Evolutionary conservation across 2,797 vertebrate species (phyloP), one percentile per base, ranked within the genome.

Genomic region (Myioborus melanocephalus): DNA sequence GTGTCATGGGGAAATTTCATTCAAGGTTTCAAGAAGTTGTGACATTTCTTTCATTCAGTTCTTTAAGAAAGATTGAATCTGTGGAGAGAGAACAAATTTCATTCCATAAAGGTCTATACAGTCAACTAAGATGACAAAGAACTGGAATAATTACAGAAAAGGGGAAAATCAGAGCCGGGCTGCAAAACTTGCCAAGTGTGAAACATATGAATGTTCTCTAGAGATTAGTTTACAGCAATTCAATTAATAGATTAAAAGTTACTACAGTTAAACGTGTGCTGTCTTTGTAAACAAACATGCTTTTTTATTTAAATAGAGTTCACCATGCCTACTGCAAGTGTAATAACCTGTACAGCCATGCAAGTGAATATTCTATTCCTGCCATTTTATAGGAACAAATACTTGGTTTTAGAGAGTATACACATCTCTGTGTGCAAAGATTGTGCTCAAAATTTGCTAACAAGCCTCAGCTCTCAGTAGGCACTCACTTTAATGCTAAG

Each of bases 91-190:
- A 79, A 35, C 7, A 72, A 43, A 64, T 65, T 69, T 69, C 17
- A 65, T 76, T 78, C 55, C n/a, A 14, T 60, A 61, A 79, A 77
- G 8, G 23, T 46, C 71, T 65, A 60, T 44, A 55, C 19, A 65
- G 43, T 52, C 17, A 55, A 60, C 30, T 68, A 43, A 46, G 57
- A 59, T 75, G 50, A 69, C 59, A 55, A 56, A 70, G 37, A 87
- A 76, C 18, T 86, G 46, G 18, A 53, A 55, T 83, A 68, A 83
- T 44, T 77, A 47, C 44, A 83, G 70, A 79, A 92, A 61, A 28
- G n/a, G 49, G 1, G 39, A 49, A 89, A 35, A 35, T 72, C 43
- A 5, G 41, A 77, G n/a, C 17, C 47, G 68, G 17, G 26, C 61
- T 69, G 35, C 30, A 56, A 3, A 17, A 16, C 35, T 60, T 84